Evolutionary conservation across 2,888 invertebrate species (phyloP), one percentile per base, ranked within the genome.

Genomic region (Lycaena phlaeas): DNA sequence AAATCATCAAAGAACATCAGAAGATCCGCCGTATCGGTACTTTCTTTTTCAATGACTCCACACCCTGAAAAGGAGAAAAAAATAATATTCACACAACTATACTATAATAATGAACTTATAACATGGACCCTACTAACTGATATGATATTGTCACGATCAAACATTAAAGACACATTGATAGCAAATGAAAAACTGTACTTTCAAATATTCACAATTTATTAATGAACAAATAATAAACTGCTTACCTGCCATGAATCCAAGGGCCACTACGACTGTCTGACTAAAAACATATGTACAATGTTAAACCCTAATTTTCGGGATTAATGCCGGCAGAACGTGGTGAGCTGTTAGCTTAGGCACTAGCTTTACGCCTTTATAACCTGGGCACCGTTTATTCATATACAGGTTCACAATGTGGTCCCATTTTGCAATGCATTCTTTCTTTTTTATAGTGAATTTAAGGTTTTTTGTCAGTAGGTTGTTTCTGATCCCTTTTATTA

Each of bases 261-360:
- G 15, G 4, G 45, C 36, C 9, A 28, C 40, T 14, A 47, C 42
- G 12, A 49, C 51, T 36, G 29, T 44, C 18, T 27, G 27, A 14
- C 47, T 49, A 12, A 51, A 51, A 3, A 49, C 44, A 38, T 51
- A 44, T 1, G 48, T 44, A 36, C 45, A 39, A 14, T 43, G 15
- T 26, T 51, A 47, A 1, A 51, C 51, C 14, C 27, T 37, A 46
- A 51, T 49, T 36, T 51, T 50, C 0, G 51, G 49, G 7, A 49
- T 51, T 1, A 41, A 17, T 1, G 38, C 34, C n/a, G 15, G 3
- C 10, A 31, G 3, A 2, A 14, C 14, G 10, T 31, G 31, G 7
- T 15, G 17, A n/a, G 18, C 31, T 10, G 31, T 31, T 10, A 31
- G 17, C 15, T 31, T n/a, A n/a, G n/a, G n/a, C n/a, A n/a, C n/a